A percentile compares a stretch with the other conserved stretches of the same genome.
These are phyloP conservation scores for Scophthalmus maximus DNA, from an alignment of 2,113 vertebrate species.

Conservation along the genomic window DNA sequence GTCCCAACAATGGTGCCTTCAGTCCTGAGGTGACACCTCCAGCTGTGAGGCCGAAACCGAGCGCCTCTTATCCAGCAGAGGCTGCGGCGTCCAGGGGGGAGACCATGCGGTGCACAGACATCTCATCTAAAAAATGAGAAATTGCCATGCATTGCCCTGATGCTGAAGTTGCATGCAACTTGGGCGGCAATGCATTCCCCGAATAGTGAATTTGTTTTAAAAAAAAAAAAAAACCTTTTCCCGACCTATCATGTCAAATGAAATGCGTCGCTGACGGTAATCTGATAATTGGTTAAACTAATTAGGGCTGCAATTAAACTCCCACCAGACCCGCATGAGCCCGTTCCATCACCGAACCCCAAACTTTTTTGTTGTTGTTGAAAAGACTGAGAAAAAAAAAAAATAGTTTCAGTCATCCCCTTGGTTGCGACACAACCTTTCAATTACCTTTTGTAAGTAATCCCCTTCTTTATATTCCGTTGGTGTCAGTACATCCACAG, in stretches of 20 bases:
- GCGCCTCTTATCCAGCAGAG: slow-evolving; percentile 70
- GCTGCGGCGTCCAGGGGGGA: slow-evolving; percentile 58
- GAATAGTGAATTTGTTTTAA: slow-evolving; percentile 6
- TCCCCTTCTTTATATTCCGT: slow-evolving; percentile 75
- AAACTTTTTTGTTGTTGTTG: neutral
- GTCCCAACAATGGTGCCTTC: slow-evolving; percentile 65
- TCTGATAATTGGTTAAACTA: slow-evolving; percentile 16
- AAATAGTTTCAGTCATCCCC: slow-evolving; percentile 5
- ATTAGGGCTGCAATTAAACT: slow-evolving; percentile 38
- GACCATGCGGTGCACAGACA: slow-evolving; percentile 66
- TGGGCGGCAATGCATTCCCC: neutral
- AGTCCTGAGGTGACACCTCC: slow-evolving; percentile 79
- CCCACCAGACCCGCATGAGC: neutral
- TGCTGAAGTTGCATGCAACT: slow-evolving; percentile 24
- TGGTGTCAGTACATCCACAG: slow-evolving; percentile 76
- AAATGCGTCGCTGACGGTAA: neutral
- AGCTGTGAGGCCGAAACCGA: slow-evolving; percentile 77
- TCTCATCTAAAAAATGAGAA: slow-evolving; percentile 35
- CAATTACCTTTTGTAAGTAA: slow-evolving; percentile 76
- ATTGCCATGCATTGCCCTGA: neutral
- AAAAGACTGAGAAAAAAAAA: neutral
- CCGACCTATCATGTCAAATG: neutral
- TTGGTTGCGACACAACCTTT: slow-evolving; percentile 32
- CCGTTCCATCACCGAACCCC: neutral
- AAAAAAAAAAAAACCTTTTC: slow-evolving; percentile 31